These are phyloP conservation scores for Ditylenchus dipsaci DNA, from an alignment of 1,140 invertebrate species.

Conservation along the genomic window DNA sequence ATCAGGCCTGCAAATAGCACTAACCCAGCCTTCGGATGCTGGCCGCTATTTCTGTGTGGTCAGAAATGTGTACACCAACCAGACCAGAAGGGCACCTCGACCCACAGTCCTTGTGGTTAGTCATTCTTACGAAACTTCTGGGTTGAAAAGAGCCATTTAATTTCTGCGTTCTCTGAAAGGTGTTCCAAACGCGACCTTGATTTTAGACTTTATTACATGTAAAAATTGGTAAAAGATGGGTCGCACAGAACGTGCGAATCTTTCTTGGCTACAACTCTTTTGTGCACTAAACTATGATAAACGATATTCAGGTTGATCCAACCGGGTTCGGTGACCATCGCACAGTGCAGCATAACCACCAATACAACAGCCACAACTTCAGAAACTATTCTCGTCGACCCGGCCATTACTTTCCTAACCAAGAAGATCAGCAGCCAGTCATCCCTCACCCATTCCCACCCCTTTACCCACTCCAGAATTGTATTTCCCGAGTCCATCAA, in stretches of 20 bases:
- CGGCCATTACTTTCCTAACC: not conserved
- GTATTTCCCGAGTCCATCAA: conserved; percentile 26
- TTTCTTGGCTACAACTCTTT: too few species aligned
- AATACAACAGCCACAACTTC: not conserved
- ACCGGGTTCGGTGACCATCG: not conserved
- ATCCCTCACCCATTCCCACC: conserved; percentile 1
- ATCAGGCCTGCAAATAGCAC: conserved; percentile 48
- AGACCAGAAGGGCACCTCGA: conserved; percentile 39
- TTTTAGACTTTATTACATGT: too few species aligned
- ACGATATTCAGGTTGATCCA: conserved; percentile 22
- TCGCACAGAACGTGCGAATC: too few species aligned
- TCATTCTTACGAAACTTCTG: too few species aligned
- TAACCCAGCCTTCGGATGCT: conserved; percentile 47
- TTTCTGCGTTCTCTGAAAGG: too few species aligned
- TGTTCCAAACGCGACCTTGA: too few species aligned
- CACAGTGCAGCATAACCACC: not conserved
- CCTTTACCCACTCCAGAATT: conserved; percentile 17
- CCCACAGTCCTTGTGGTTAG: conserved; percentile 40
- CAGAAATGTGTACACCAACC: conserved; percentile 46
- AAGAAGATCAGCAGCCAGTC: not conserved
- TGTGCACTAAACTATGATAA: too few species aligned
- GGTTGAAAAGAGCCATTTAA: too few species aligned
- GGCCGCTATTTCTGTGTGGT: conserved; percentile 52
- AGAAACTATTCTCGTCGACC: not conserved
- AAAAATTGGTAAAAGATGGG: too few species aligned